Conservation (phyloP, 2,113 vertebrate species). For the Pogonocichla stellata region DNA sequence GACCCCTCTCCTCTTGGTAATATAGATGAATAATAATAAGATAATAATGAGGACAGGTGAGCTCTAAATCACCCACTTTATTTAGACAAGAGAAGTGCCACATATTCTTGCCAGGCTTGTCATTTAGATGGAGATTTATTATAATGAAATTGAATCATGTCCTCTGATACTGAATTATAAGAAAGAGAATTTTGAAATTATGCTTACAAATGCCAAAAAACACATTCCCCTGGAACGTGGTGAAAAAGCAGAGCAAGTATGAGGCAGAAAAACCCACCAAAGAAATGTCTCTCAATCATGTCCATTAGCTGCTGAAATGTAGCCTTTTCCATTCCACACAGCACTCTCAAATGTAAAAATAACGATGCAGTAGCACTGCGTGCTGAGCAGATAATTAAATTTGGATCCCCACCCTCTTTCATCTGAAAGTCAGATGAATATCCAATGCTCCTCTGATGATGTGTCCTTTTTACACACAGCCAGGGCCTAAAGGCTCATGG, state of each 20-base stretch:
- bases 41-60: not conserved
- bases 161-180: not conserved
- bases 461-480: not conserved
- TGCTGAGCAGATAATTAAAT: not conserved
- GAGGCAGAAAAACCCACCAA: not conserved
- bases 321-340: not conserved
- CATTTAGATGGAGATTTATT: not conserved
- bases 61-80: not conserved
- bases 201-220: not conserved
- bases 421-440: not conserved
- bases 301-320: not conserved
- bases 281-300: not conserved
- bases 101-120: not conserved
- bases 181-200: not conserved
- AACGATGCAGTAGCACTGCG: not conserved
- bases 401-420: not conserved
- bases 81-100: not conserved
- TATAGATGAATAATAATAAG: not conserved
- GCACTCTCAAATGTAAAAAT: not conserved
- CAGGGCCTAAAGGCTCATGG: not conserved
- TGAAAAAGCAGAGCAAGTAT: not conserved
- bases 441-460: not conserved
- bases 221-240: accelerated
- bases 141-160: not conserved
- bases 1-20: not conserved